Evolutionary conservation across 2,888 invertebrate genomes (phyloP).

Genomic region (Leucophenga maculata): DNA sequence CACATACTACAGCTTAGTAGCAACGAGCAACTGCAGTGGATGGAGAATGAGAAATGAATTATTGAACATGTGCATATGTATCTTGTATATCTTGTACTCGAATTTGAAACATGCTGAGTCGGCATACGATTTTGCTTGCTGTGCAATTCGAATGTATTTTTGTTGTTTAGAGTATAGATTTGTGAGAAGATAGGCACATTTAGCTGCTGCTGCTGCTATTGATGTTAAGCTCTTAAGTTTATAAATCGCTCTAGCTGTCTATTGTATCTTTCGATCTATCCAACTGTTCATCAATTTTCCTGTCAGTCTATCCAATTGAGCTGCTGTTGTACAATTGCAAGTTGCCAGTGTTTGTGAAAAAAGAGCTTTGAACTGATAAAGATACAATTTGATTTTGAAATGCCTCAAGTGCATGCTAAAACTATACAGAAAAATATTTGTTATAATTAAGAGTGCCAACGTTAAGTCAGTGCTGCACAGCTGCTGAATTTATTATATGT

Average conservation of each 20-base stretch:
- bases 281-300: neutral
- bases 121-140: conserved; percentile 27
- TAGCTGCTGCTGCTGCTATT: neutral
- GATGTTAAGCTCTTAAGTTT: neutral
- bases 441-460: neutral
- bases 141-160: conserved; percentile 14
- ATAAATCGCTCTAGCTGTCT: conserved; percentile 4
- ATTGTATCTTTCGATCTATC: neutral
- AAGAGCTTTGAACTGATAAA: too few species aligned
- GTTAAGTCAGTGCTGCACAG: too few species aligned
- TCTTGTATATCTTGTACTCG: too few species aligned
- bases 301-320: neutral
- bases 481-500: too few species aligned
- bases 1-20: conserved; percentile 34
- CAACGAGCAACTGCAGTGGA: conserved; percentile 34
- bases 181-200: neutral
- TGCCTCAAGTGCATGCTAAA: too few species aligned
- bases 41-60: conserved; percentile 30
- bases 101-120: conserved; percentile 41
- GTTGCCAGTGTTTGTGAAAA: too few species aligned
- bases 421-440: too few species aligned
- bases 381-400: too few species aligned
- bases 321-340: too few species aligned
- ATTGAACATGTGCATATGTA: conserved; percentile 11
- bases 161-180: neutral